Evolutionary conservation across 2,113 vertebrate species (phyloP).

Genomic region (Ceuthmochares aereus): DNA sequence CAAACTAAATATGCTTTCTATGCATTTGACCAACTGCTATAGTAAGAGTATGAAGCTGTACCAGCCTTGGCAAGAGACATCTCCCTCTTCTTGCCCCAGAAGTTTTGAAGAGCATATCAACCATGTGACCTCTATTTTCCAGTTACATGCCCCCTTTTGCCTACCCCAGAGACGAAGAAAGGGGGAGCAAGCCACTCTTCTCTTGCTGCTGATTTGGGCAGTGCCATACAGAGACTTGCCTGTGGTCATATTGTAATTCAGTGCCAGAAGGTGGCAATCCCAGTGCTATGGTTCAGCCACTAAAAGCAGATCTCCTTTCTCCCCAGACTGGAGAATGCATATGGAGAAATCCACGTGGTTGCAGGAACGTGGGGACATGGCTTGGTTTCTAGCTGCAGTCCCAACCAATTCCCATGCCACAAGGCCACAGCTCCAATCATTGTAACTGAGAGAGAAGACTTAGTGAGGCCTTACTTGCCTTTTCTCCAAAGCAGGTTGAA

Average conservation of each 20-base stretch:
- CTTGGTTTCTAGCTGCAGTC: not conserved
- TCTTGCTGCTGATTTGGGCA: not conserved
- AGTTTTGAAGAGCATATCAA: not conserved
- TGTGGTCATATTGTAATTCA: not conserved
- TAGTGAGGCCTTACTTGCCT: not conserved
- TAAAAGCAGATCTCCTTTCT: not conserved
- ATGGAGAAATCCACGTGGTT: not conserved
- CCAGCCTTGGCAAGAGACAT: not conserved
- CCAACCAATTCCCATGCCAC: not conserved
- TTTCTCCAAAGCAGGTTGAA: not conserved
- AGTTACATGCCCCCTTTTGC: rapidly evolving
- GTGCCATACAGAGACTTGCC: not conserved
- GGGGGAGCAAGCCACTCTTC: not conserved
- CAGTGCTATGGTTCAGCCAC: not conserved
- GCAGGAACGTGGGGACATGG: not conserved
- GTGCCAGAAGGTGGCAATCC: not conserved
- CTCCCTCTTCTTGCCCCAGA: not conserved
- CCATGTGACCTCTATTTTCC: not conserved
- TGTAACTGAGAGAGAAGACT: not conserved
- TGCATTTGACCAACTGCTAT: not conserved
- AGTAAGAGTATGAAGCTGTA: not conserved
- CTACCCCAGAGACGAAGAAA: not conserved
- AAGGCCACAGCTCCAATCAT: not conserved
- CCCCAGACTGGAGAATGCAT: not conserved
- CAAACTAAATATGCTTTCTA: not conserved